phyloP scores from a whole-genome alignment of 2,888 invertebrate species.

The Priocnemis perturbator region DNA sequence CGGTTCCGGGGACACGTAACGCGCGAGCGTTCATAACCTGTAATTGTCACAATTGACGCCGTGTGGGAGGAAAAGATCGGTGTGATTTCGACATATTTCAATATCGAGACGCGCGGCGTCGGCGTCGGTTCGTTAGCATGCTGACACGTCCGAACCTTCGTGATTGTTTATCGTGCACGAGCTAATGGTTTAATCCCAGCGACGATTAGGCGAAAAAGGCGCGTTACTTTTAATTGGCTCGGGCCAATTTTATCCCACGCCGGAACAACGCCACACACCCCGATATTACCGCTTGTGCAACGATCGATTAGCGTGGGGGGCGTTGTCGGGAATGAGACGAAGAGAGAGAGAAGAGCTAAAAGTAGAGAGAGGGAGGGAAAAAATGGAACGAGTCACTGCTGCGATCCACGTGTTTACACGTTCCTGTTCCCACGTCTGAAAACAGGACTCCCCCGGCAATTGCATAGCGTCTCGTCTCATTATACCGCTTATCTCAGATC shows the following conservation, averaged over 20 bases:
- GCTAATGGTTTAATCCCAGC: slow-evolving; percentile 7
- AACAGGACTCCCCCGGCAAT: slow-evolving; percentile 48
- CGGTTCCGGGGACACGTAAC: too few species aligned
- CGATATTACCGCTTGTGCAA: slow-evolving; percentile 34
- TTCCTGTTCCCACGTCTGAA: slow-evolving; percentile 58
- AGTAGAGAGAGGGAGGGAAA: slow-evolving; percentile 12
- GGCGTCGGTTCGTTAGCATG: too few species aligned
- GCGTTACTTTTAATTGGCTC: slow-evolving; percentile 12
- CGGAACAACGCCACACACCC: slow-evolving; percentile 18
- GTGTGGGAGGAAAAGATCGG: too few species aligned
- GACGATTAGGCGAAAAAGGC: background rate
- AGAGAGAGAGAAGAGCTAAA: slow-evolving; percentile 10
- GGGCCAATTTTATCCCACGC: slow-evolving; percentile 33
- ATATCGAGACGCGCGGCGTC: too few species aligned
- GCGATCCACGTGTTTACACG: slow-evolving; percentile 56
- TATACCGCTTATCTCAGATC: slow-evolving; percentile 53
- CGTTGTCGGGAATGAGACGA: slow-evolving; percentile 15
- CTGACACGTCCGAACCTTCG: too few species aligned
- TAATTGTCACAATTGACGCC: too few species aligned
- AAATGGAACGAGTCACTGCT: slow-evolving; percentile 31
- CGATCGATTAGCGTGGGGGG: slow-evolving; percentile 29
- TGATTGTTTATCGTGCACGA: background rate
- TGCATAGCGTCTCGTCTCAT: slow-evolving; percentile 52
- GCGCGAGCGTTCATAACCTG: too few species aligned
- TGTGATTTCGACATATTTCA: too few species aligned